Percentiles rank a stretch among this genome's conserved stretches.
These are phyloP conservation scores for Xenops minutus DNA, from an alignment of 2,797 vertebrate species.

Conservation along the genomic window DNA sequence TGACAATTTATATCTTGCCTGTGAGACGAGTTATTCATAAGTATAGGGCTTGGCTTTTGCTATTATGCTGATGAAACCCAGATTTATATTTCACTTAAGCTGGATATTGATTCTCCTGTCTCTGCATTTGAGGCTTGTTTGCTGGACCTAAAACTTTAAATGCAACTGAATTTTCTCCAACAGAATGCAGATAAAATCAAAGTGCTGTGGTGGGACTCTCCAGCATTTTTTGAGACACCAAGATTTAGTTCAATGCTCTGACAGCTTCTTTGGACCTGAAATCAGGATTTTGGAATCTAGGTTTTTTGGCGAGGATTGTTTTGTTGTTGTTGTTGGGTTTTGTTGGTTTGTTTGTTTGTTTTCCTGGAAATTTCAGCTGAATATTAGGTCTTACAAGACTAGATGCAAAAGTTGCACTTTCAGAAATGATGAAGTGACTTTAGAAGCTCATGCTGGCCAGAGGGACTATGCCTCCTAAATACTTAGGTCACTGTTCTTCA, in stretches of 20 bases:
- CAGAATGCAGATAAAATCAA: constrained; percentile 37
- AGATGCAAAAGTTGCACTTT: neutral
- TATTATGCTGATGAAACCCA: constrained; percentile 55
- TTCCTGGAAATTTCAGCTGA: neutral
- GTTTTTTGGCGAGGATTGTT: neutral
- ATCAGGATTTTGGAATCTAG: neutral
- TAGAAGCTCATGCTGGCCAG: neutral
- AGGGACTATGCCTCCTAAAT: neutral
- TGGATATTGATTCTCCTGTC: constrained; percentile 59
- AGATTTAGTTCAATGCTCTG: neutral
- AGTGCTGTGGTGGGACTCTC: neutral
- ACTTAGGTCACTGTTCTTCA: neutral
- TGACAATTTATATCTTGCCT: constrained; percentile 38
- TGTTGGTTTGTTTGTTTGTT: neutral
- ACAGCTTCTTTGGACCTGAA: constrained; percentile 11
- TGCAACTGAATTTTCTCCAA: constrained; percentile 52
- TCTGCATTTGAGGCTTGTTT: constrained; percentile 51
- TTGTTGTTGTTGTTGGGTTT: neutral
- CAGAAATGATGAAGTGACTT: neutral
- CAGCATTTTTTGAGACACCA: neutral
- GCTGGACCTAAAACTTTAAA: constrained; percentile 59
- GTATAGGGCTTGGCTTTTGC: constrained; percentile 45
- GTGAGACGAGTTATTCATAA: constrained; percentile 51
- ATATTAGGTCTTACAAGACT: neutral
- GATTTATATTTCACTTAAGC: constrained; percentile 68